Evolutionary conservation across 2,113 vertebrate genomes (phyloP), one percentile per base, ranked within the genome.

Genomic region (zebrafish (Danio rerio)): DNA sequence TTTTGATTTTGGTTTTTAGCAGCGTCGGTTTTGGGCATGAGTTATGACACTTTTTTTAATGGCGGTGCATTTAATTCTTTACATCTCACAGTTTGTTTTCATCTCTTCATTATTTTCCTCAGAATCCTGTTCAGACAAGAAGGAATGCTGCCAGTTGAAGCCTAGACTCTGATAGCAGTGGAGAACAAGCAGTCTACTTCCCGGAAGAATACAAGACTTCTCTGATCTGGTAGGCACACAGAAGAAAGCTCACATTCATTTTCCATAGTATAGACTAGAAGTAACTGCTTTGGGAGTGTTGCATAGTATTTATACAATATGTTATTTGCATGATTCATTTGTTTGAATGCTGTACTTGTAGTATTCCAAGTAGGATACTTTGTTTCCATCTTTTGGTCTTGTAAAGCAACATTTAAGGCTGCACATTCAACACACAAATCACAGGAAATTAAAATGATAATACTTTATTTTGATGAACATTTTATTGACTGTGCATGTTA

Each of bases 111-210:
- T 83, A 47, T 80, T 72, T 84, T 58, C 61, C 62, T 68, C 70
- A 88, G 85, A 88, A 61, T 40, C 20, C 15, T 59, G 72, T 49
- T 53, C 82, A 75, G 65, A 53, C 62, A 83, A 78, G 59, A 72
- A 53, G 78, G 75, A 81, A 81, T 86, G 82, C 75, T 89, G 81
- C 58, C 31, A 65, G 49, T 78, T 79, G 85, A 84, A 83, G 59
- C 15, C n/a, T 61, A 71, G 77, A 56, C 70, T 75, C 83, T 66
- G 65, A 81, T 81, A 58, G 59, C 76, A 78, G 83, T 62, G 74
- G 74, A 83, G 56, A 79, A 18, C 75, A 58, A 71, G 75, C 81
- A 73, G 59, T 43, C 16, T 62, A 49, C 77, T 80, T 69, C 77
- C 49, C 62, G 15, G 42, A 80, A 52, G 66, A 58, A 55, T 43